phyloP scores from a whole-genome alignment of 2,888 invertebrate genomes.

The Amphiduros pacificus region DNA sequence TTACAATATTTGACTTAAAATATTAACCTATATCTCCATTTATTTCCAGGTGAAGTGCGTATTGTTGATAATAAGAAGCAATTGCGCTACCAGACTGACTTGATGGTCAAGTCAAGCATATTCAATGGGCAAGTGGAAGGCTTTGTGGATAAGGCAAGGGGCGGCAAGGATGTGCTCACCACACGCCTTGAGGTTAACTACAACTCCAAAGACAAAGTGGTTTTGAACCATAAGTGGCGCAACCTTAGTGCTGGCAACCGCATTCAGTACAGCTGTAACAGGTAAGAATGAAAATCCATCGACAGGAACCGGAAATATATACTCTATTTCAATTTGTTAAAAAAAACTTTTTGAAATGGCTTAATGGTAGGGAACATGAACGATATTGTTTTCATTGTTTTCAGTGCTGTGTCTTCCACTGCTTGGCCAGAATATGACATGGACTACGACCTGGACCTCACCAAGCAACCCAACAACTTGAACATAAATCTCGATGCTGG shows the following conservation, averaged over 20 bases:
- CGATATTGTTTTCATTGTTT: neutral
- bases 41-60: neutral
- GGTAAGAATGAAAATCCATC: no score
- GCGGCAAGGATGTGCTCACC: neutral
- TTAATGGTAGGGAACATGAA: neutral
- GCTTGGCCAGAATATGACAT: slow-evolving; percentile 21
- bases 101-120: slow-evolving; percentile 19
- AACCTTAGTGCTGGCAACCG: no score
- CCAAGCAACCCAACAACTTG: neutral
- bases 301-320: no score
- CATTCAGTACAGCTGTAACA: no score
- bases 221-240: no score
- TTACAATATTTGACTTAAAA: no score
- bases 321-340: no score
- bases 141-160: slow-evolving; percentile 5
- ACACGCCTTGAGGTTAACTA: no score
- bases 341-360: no score
- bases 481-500: slow-evolving; percentile 17
- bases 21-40: neutral
- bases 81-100: slow-evolving; percentile 17
- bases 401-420: slow-evolving; percentile 18
- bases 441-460: slow-evolving; percentile 17
- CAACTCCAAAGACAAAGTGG: no score
- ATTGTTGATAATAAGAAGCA: slow-evolving; percentile 5
- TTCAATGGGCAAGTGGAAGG: slow-evolving; percentile 16